Conservation (phyloP, 2,888 invertebrate genomes). For the Parelbella ahira region DNA sequence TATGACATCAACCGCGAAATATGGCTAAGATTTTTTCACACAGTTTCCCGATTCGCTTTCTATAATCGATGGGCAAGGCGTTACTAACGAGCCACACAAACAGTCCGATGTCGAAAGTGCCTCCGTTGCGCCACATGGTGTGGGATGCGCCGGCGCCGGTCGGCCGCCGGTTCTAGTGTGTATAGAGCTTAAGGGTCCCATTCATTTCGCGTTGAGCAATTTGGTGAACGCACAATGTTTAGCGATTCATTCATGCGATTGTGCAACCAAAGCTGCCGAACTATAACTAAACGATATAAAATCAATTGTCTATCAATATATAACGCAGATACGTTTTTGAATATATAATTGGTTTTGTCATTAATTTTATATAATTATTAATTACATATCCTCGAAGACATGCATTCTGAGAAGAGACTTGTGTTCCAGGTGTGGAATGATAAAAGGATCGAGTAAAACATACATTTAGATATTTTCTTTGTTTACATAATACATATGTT, state of each 20-base stretch:
- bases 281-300: constrained; percentile 42
- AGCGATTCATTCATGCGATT: constrained; percentile 70
- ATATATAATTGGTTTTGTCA: too few relatives aligned
- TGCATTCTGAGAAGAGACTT: too few relatives aligned
- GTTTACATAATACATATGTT: not conserved
- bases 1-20: constrained; percentile 43
- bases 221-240: constrained; percentile 69
- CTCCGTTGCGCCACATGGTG: constrained; percentile 74
- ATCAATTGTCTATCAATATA: constrained; percentile 33
- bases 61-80: constrained; percentile 61
- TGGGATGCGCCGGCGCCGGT: constrained; percentile 73
- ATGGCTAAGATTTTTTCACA: constrained; percentile 37
- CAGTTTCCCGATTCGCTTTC: constrained; percentile 54
- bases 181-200: constrained; percentile 65
- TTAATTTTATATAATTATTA: too few relatives aligned
- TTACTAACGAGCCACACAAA: constrained; percentile 68
- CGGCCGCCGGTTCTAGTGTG: constrained; percentile 52
- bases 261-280: constrained; percentile 54
- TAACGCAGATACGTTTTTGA: too few relatives aligned
- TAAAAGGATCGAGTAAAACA: too few relatives aligned
- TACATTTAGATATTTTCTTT: too few relatives aligned
- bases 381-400: too few relatives aligned
- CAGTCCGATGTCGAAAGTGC: constrained; percentile 70
- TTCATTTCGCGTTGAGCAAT: constrained; percentile 78
- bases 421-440: too few relatives aligned